Evolutionary conservation across 1,140 invertebrate genomes (phyloP), one percentile per base, ranked within the genome.

Genomic region (Solenopsis invicta): DNA sequence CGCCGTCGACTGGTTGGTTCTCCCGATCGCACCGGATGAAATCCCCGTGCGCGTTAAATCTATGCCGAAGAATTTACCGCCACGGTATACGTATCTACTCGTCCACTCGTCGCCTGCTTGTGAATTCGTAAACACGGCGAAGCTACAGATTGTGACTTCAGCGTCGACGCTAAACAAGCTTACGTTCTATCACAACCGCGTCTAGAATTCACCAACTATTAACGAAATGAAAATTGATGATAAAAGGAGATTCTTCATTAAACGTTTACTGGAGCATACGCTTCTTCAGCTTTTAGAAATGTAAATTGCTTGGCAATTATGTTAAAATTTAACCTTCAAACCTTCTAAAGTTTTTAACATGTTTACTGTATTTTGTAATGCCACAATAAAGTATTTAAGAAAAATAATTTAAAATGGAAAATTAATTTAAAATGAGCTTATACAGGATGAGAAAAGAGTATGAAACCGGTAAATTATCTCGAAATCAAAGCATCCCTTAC

Each of bases 1-100:
- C 90, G 90, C 90, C 87, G 54, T 90, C 91, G 90, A 88, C 89
- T 29, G 29, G 81, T 82, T 62, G 52, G 12, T 41, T 67, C 24
- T 18, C 29, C 45, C 76, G 86, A 75, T 78, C 81, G 74, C 54
- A 3, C 50, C 61, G 29, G 84, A 72, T 82, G 56, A 71, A 87
- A 77, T 59, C 54, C 29, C 67, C 34, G 21, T 3, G 16, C 61
- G 21, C 24, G 34, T 78, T 75, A 77, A 86, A 88, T 80, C 82
- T 80, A 59, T 56, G 48, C n/a, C 54, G 29, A 71, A 88, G 84
- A 88, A 88, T 77, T 50, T n/a, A 24, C 56, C 69, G 41, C 54
- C 48, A 34, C n/a, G 56, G 81, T 67, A 80, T 77, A 88, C 77
- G 88, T 87, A 87, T 87, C 85, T 62, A 64, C 77, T 89, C 87